phyloP scores from a whole-genome alignment of 2,113 vertebrate genomes.

The Gallinago jamesoni region DNA sequence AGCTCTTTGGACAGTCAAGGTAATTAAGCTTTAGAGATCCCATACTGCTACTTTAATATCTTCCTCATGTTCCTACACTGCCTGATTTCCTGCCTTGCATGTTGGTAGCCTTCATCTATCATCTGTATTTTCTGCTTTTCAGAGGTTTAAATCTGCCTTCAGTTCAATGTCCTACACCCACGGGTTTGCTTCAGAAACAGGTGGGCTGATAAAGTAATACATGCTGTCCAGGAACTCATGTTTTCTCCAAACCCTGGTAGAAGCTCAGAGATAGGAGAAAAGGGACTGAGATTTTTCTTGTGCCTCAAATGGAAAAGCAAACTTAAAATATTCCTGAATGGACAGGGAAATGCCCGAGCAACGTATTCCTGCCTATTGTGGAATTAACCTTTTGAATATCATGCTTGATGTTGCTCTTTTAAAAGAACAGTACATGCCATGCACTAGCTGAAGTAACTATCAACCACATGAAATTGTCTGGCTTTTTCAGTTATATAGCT shows the following conservation, averaged over 20 bases:
- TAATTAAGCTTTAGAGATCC: neutral
- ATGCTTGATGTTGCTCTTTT: neutral
- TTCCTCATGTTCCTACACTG: neutral
- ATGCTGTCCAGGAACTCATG: neutral
- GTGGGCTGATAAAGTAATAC: neutral
- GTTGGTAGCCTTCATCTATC: neutral
- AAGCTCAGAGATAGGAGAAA: neutral
- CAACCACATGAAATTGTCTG: neutral
- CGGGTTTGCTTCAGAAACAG: neutral
- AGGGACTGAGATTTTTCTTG: neutral
- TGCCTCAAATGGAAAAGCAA: neutral
- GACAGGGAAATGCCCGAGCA: neutral
- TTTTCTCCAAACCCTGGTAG: neutral
- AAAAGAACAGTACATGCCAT: neutral
- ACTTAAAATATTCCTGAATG: neutral
- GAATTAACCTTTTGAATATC: neutral
- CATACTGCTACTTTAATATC: neutral
- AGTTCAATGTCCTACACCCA: neutral
- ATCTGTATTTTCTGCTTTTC: neutral
- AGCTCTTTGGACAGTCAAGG: neutral
- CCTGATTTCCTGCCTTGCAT: neutral
- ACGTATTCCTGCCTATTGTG: neutral
- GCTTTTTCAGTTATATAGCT: neutral
- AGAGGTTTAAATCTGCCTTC: neutral
- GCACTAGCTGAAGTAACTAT: neutral